Evolutionary conservation across 2,888 invertebrate species (phyloP).

Genomic region (Lasioglossum figueresi): DNA sequence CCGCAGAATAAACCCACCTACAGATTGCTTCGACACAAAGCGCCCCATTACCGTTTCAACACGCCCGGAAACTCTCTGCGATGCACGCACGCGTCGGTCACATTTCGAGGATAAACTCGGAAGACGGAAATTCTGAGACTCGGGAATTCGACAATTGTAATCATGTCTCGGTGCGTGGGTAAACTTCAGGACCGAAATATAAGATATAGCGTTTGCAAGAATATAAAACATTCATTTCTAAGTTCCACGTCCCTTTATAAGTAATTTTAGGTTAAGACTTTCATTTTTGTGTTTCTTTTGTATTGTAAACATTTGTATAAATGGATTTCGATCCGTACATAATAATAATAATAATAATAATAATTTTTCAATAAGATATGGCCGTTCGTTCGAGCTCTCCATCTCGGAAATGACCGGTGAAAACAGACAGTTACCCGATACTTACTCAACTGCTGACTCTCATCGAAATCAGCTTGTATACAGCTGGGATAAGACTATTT

Average conservation of each 20-base stretch:
- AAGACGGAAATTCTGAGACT: not conserved
- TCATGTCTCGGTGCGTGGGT: too few relatives aligned
- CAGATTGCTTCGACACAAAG: conserved; percentile 25
- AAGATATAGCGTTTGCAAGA: not conserved
- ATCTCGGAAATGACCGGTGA: not conserved
- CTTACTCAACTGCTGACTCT: not conserved
- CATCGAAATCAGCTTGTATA: not conserved
- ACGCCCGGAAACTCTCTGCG: not conserved
- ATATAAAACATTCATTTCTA: not conserved
- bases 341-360: too few relatives aligned
- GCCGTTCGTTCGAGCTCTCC: not conserved
- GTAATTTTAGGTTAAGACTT: too few relatives aligned
- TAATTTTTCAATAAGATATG: not conserved
- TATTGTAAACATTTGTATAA: too few relatives aligned
- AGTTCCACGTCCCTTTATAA: too few relatives aligned
- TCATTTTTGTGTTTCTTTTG: too few relatives aligned
- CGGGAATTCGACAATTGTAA: not conserved
- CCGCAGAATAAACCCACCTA: conserved; percentile 51
- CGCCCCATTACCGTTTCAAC: conserved; percentile 13
- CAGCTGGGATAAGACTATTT: not conserved
- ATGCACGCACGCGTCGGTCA: not conserved
- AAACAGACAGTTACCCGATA: not conserved
- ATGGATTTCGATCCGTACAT: too few relatives aligned
- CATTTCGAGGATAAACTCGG: not conserved
- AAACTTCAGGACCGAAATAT: not conserved